A percentile compares a stretch with the other conserved stretches of the same genome.
Conservation (phyloP, 2,888 invertebrate species). For the Leptinotarsa juncta region DNA sequence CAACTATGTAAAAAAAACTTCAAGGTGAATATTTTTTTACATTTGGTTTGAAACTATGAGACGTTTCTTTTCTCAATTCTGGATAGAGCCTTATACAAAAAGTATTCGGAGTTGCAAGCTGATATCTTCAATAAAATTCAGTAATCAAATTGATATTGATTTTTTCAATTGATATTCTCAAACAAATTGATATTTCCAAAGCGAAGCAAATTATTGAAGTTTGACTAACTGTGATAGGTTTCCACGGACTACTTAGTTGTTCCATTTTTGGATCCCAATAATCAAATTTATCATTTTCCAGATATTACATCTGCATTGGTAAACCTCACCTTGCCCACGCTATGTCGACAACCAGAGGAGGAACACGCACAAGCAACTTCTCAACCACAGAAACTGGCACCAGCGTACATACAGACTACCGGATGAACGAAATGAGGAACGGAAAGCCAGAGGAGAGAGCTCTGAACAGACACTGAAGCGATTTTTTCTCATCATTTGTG, state of each 20-base stretch:
- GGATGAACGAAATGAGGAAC: slow-evolving; percentile 35
- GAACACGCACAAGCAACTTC: slow-evolving; percentile 52
- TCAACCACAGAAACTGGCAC: slow-evolving; percentile 46
- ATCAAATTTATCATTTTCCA: slow-evolving; percentile 47
- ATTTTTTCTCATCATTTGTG: slow-evolving; percentile 7
- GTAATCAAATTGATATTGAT: too few species aligned
- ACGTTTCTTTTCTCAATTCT: too few species aligned
- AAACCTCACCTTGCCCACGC: slow-evolving; percentile 58
- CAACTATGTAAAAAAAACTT: too few species aligned
- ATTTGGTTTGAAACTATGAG: too few species aligned
- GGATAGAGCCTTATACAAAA: too few species aligned
- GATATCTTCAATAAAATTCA: too few species aligned
- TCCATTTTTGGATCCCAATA: background rate
- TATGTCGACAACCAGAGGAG: slow-evolving; percentile 47
- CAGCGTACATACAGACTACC: slow-evolving; percentile 35
- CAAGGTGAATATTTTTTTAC: too few species aligned
- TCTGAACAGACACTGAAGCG: slow-evolving; percentile 28
- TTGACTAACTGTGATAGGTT: too few species aligned
- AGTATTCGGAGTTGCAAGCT: too few species aligned
- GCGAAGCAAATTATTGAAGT: too few species aligned
- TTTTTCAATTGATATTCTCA: too few species aligned
- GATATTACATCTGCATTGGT: slow-evolving; percentile 58
- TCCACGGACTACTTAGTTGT: background rate
- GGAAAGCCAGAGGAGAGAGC: slow-evolving; percentile 38
- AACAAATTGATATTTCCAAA: too few species aligned